phyloP scores from a whole-genome alignment of 2,113 vertebrate species.

The Hydropotes inermis region DNA sequence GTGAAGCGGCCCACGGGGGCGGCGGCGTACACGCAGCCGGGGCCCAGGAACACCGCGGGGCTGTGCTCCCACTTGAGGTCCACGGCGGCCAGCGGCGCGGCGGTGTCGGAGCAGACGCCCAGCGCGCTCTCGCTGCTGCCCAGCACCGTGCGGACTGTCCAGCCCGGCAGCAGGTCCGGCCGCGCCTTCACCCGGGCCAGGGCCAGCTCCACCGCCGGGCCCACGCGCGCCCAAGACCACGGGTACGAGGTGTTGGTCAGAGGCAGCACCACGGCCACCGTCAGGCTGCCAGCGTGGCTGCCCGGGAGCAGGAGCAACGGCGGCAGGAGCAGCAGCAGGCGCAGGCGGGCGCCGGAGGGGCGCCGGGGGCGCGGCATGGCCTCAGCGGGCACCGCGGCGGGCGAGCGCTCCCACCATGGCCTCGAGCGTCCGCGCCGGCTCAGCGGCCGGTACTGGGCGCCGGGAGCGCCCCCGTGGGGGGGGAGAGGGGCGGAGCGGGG shows the following conservation, averaged over 20 bases:
- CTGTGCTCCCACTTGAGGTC: conserved; percentile 86
- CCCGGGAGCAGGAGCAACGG: conserved; percentile 35
- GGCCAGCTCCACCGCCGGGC: conserved; percentile 87
- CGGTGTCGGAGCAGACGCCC: conserved; percentile 89
- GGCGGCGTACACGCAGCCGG: conserved; percentile 90
- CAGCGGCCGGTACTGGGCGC: conserved; percentile 30
- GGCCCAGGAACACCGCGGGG: conserved; percentile 91
- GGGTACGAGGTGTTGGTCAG: conserved; percentile 89
- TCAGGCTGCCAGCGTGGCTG: conserved; percentile 77
- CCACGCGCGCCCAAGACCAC: conserved; percentile 95
- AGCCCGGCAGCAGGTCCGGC: conserved; percentile 79
- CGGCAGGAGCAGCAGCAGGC: neutral
- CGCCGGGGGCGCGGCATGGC: conserved; percentile 35
- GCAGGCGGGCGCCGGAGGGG: neutral
- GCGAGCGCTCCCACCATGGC: conserved; percentile 32
- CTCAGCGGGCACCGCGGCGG: conserved; percentile 20
- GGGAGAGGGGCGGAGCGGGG: neutral
- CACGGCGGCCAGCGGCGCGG: conserved; percentile 89
- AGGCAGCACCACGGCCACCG: conserved; percentile 90
- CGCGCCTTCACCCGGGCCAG: conserved; percentile 78
- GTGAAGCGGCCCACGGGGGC: conserved; percentile 90
- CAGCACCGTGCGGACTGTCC: conserved; percentile 81
- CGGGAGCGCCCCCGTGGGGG: conserved; percentile 22
- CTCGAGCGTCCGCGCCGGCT: neutral
- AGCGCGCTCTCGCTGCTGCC: conserved; percentile 87